Base-by-base conservation (phyloP, 1,140 invertebrate genomes). In the Calosoma granatense region DNA sequence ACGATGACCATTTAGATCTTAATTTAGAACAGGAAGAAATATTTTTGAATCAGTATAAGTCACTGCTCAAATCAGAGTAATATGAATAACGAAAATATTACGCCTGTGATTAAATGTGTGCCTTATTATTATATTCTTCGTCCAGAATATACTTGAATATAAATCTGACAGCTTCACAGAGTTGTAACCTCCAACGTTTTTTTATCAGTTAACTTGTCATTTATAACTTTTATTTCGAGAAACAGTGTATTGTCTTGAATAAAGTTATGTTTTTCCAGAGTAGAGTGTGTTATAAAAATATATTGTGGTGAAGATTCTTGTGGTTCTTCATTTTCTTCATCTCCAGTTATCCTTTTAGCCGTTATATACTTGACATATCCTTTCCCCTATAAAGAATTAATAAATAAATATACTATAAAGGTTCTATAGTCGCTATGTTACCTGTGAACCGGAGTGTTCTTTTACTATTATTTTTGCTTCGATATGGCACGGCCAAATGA, bases 241-340 rank as follows among this genome's bases (percentile, higher is more conserved):
- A 83, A 86, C 55, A 86, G 70, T 1, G 76, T 74, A 63, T 87
- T 77, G 56, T 85, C 78, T 57, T 81, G 80, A 0, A 85, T 69
- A 62, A 83, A 85, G 54, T 81, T 82, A 23, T 80, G 73, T 65
- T 82, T 83, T 53, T 78, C 76, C 4, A 88, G 64, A 21, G 76
- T 80, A 4, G 78, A 76, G 65, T 87, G 84, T 0, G 85, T 84
- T 61, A 88, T 84, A 65, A 87, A 86, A 69, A 87, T 82, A 63
- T 84, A 84, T 61, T 84, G 77, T 56, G 80, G 76, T 55, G 79
- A 82, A 54, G 79, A 75, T 21, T 75, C 78, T 47, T 78, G 73
- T 0, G 65, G 65, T 17, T 69, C 70, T n/a, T 77, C 72, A 22
- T 69, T 69, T 47, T 76, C 72, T 54, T 74, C 70, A 12, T 76